A percentile compares a stretch with the other conserved stretches of the same genome.
These are phyloP conservation scores for Galaxias olidus DNA, from an alignment of 2,797 vertebrate genomes.

Conservation along the genomic window DNA sequence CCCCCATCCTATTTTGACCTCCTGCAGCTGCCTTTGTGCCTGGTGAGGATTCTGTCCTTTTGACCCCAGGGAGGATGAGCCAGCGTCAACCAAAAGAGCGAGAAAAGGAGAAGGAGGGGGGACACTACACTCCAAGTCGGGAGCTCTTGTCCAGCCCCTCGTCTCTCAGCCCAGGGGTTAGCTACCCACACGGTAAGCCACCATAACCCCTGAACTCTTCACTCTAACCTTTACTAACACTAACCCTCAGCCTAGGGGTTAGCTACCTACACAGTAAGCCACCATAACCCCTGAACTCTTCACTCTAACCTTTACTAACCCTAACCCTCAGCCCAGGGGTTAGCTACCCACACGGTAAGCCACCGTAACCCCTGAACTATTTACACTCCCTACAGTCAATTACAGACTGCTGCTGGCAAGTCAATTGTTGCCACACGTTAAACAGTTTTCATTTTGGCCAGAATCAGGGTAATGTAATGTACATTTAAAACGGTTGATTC, in stretches of 20 bases:
- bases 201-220: not conserved
- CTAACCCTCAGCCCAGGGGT: conserved; percentile 67
- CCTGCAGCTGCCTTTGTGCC: conserved; percentile 75
- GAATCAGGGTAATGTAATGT: no score
- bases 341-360: conserved; percentile 87
- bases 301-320: not conserved
- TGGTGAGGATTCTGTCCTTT: conserved; percentile 82
- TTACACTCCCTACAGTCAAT: no score
- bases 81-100: conserved; percentile 86
- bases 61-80: conserved; percentile 92
- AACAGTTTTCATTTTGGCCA: no score
- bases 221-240: not conserved
- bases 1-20: conserved; percentile 20
- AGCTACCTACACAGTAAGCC: conserved; percentile 88
- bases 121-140: conserved; percentile 85
- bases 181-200: conserved; percentile 89
- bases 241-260: conserved; percentile 68
- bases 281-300: not conserved
- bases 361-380: no score
- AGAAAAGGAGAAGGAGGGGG: conserved; percentile 78
- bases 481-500: no score
- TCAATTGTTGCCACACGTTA: no score
- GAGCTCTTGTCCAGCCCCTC: conserved; percentile 79
- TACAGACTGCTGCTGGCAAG: no score
- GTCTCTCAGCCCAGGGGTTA: conserved; percentile 83